Evolutionary conservation across 2,797 vertebrate genomes (phyloP).

Genomic region (Eupleurogrammus muticus): DNA sequence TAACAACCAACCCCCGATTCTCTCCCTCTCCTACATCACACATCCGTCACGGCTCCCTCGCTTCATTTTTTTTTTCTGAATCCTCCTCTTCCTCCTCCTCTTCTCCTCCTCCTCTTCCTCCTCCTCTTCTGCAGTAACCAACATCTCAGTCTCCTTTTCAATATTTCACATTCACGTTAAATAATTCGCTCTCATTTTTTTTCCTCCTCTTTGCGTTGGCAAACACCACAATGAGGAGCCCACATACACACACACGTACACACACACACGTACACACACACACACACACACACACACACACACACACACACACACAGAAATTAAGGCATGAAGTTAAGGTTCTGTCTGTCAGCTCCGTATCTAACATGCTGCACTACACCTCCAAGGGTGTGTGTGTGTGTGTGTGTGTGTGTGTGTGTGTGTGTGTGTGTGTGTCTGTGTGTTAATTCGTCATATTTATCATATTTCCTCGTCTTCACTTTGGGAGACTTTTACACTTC

Average conservation of each 20-base stretch:
- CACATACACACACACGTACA: slow-evolving; percentile 38
- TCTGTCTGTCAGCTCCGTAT: too few relatives aligned
- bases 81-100: slow-evolving; percentile 35
- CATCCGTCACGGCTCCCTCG: slow-evolving; percentile 27
- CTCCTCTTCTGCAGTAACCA: slow-evolving; percentile 40
- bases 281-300: slow-evolving; percentile 11
- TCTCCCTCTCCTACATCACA: slow-evolving; percentile 15
- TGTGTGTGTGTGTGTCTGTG: too few relatives aligned
- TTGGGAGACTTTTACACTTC: too few relatives aligned
- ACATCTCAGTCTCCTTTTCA: slow-evolving; percentile 59
- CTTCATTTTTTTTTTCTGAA: slow-evolving; percentile 25
- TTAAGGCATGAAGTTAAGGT: slow-evolving; percentile 75
- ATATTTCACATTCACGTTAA: slow-evolving; percentile 62
- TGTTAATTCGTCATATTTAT: too few relatives aligned
- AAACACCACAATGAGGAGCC: slow-evolving; percentile 32
- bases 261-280: slow-evolving; percentile 22
- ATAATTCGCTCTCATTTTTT: slow-evolving; percentile 46
- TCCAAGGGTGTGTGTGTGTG: slow-evolving; percentile 64
- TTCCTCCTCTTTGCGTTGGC: slow-evolving; percentile 50
- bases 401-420: too few relatives aligned
- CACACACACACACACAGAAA: slow-evolving; percentile 50
- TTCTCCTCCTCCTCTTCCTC: too few relatives aligned
- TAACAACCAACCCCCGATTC: slow-evolving; percentile 1
- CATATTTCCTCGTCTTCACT: too few relatives aligned
- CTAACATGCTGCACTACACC: slow-evolving; percentile 69